Conservation (phyloP, 2,113 vertebrate genomes). For the Murina feae region DNA sequence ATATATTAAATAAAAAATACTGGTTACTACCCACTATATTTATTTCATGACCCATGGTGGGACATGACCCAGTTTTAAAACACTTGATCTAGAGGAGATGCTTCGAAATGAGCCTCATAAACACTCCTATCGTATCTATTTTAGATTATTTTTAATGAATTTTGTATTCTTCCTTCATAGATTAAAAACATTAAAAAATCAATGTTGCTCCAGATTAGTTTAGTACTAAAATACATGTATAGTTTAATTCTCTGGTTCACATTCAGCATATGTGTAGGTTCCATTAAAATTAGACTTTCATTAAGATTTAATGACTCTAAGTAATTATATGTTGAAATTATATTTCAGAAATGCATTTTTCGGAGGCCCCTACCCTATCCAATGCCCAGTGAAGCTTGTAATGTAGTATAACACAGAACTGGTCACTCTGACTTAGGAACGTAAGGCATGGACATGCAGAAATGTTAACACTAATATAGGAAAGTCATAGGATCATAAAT, state of each 20-base stretch:
- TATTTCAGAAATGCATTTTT: conserved; percentile 26
- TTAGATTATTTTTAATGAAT: neutral
- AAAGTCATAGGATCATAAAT: neutral
- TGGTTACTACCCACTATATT: neutral
- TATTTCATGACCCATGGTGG: neutral
- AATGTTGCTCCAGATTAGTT: neutral
- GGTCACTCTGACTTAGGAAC: neutral
- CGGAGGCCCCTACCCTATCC: neutral
- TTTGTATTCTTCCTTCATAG: conserved; percentile 1
- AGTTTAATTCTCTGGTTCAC: conserved; percentile 44
- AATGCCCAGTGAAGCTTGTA: neutral
- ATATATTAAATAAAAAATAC: conserved; percentile 22
- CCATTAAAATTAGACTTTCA: neutral
- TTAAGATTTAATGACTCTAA: conserved; percentile 38
- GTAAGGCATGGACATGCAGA: neutral
- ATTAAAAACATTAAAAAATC: conserved; percentile 31
- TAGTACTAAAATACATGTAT: conserved; percentile 19
- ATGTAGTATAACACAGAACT: neutral
- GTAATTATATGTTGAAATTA: conserved; percentile 47
- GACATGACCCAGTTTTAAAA: neutral
- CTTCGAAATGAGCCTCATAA: conserved; percentile 6
- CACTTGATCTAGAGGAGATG: neutral
- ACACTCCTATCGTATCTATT: neutral
- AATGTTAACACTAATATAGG: neutral
- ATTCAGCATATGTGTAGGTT: neutral